Percentiles rank a stretch among this genome's conserved stretches.
Conservation (phyloP, 2,113 vertebrate species). For the Corapipo altera region DNA sequence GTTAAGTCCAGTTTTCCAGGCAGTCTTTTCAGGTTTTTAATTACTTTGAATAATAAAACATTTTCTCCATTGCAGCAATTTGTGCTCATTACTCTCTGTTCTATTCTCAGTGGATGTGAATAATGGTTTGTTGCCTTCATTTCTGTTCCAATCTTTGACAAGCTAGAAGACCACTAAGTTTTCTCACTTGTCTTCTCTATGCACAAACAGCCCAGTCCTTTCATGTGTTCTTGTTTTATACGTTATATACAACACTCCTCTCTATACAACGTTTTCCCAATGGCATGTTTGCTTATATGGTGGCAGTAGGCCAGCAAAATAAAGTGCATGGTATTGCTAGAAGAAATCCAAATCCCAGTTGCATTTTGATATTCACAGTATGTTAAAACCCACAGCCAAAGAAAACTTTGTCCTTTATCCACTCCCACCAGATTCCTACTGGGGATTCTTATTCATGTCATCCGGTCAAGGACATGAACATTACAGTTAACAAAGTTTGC, state of each 20-base stretch:
- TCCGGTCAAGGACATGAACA: neutral
- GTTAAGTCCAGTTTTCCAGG: neutral
- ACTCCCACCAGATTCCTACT: neutral
- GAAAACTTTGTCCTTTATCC: neutral
- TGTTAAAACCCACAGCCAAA: neutral
- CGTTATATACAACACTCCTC: neutral
- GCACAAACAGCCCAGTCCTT: neutral
- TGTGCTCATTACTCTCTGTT: neutral
- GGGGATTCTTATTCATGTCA: neutral
- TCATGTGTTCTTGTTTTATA: neutral
- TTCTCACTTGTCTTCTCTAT: neutral
- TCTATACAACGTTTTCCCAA: neutral
- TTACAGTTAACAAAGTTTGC: neutral
- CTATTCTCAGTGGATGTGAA: neutral
- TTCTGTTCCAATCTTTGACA: neutral
- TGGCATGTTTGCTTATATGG: neutral
- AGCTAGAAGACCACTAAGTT: neutral
- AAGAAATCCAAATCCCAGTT: neutral
- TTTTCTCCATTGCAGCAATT: neutral
- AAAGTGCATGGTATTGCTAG: neutral
- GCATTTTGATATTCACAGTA: neutral
- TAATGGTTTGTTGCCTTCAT: neutral
- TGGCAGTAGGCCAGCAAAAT: neutral
- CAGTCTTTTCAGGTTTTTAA: neutral
- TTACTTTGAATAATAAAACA: neutral